phyloP scores from a whole-genome alignment of 2,888 invertebrate species.

The Tetrapedia diversipes region DNA sequence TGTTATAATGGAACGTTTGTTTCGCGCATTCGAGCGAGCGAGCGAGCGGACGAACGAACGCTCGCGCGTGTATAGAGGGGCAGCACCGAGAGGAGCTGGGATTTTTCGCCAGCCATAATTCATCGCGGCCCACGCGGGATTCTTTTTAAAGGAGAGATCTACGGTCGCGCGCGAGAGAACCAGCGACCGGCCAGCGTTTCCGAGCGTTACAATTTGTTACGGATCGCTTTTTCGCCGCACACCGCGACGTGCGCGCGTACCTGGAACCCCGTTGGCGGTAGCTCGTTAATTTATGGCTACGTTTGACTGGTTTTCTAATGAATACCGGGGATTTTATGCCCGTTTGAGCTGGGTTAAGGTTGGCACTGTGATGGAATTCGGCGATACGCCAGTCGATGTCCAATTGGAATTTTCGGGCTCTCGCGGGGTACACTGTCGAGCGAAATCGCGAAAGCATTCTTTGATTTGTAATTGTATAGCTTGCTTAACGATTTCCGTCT shows the following conservation, averaged over 20 bases:
- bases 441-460: no score
- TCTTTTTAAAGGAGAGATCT: slow-evolving; percentile 59
- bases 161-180: slow-evolving; percentile 26
- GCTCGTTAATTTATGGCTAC: slow-evolving; percentile 35
- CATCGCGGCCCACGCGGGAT: slow-evolving; percentile 58
- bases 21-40: slow-evolving; percentile 54
- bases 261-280: slow-evolving; percentile 16
- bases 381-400: background rate
- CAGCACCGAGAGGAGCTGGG: slow-evolving; percentile 38
- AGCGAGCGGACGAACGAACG: background rate
- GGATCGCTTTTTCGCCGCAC: slow-evolving; percentile 39
- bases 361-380: background rate
- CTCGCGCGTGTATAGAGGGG: no score
- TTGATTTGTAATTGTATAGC: no score
- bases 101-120: slow-evolving; percentile 59
- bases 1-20: slow-evolving; percentile 64
- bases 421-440: no score
- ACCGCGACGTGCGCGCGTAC: background rate
- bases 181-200: slow-evolving; percentile 18
- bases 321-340: slow-evolving; percentile 20
- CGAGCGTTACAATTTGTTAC: slow-evolving; percentile 52
- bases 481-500: no score
- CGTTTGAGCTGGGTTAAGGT: background rate
- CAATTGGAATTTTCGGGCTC: background rate
- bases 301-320: slow-evolving; percentile 48